These are phyloP conservation scores for Carcharodon carcharias DNA, from an alignment of 2,797 vertebrate genomes.

Conservation along the genomic window DNA sequence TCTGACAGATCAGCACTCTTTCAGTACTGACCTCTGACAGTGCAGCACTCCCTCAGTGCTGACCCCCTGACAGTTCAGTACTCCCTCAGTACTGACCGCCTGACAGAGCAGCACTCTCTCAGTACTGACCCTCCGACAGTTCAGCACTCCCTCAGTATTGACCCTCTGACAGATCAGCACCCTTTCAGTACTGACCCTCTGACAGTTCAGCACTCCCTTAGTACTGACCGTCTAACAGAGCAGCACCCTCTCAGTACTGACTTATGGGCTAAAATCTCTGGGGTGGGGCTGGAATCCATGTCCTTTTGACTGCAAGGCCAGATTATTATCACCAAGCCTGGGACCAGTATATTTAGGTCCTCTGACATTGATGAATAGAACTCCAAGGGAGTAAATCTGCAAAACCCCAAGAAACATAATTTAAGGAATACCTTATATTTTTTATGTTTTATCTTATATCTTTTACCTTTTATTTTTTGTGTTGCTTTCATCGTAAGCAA, in stretches of 20 bases:
- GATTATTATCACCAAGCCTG: neutral
- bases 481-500: too few species aligned
- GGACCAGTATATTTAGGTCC: too few species aligned
- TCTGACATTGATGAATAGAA: too few species aligned
- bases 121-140: neutral
- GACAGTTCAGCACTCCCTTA: neutral
- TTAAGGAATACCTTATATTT: too few species aligned
- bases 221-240: neutral
- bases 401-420: too few species aligned
- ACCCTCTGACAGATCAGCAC: neutral
- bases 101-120: neutral
- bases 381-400: too few species aligned
- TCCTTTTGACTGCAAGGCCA: neutral
- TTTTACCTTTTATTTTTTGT: too few species aligned
- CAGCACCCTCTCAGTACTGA: neutral
- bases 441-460: too few species aligned
- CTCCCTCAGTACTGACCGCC: neutral
- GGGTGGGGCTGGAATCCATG: neutral
- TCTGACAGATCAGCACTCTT: too few species aligned
- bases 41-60: too few species aligned
- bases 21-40: too few species aligned
- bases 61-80: too few species aligned
- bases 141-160: neutral
- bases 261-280: neutral
- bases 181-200: neutral